Evolutionary conservation across 2,888 invertebrate genomes (phyloP).

Genomic region (Epirrhoe tristata): DNA sequence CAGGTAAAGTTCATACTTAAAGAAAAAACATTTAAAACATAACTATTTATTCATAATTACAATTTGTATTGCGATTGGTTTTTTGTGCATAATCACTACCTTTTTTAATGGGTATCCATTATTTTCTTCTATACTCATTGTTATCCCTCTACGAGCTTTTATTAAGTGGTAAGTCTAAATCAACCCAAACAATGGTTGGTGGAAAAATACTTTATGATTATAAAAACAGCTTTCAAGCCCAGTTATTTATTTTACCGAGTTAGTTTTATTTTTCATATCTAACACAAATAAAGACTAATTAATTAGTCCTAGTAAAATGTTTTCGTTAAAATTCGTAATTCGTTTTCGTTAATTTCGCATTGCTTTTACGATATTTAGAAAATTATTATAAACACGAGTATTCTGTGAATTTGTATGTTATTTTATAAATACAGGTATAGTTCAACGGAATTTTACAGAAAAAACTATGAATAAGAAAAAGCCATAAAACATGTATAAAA

Average conservation of each 20-base stretch:
- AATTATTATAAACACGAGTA: background rate
- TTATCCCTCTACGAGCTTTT: conserved; percentile 16
- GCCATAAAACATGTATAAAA: no score
- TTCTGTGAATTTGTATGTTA: no score
- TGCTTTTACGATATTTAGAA: background rate
- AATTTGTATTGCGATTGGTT: no score
- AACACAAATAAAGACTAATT: background rate
- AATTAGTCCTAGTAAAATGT: background rate
- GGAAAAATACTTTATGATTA: conserved; percentile 27
- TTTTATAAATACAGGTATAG: no score
- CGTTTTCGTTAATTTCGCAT: no score
- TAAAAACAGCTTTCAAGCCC: conserved; percentile 11
- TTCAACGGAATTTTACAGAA: no score
- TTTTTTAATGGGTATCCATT: background rate
- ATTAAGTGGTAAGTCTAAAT: conserved; percentile 46
- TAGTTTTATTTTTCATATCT: background rate
- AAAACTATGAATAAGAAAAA: no score
- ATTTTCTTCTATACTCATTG: conserved; percentile 1
- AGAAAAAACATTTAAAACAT: no score
- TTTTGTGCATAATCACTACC: background rate
- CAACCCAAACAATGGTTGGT: conserved; percentile 39
- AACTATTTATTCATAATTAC: no score
- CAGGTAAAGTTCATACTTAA: no score
- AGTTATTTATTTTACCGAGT: background rate
- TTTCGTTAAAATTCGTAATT: background rate